A percentile compares a stretch with the other conserved stretches of the same genome.
Evolutionary conservation across 2,888 invertebrate genomes (phyloP).

Genomic region (Mythimna pallens): DNA sequence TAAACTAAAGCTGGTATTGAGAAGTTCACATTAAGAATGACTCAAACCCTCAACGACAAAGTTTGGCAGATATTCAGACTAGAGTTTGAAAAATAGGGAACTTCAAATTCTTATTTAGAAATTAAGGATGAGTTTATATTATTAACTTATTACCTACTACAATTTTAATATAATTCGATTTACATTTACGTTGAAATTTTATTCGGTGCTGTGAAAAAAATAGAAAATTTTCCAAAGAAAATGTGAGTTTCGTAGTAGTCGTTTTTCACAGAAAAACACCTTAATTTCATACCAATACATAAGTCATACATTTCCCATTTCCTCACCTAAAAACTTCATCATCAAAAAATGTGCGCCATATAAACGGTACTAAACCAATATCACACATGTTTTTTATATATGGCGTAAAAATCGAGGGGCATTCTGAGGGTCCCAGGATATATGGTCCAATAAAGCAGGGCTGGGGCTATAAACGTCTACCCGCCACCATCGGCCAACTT

Average conservation of each 20-base stretch:
- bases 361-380: conserved; percentile 68
- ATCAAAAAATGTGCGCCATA: conserved; percentile 43
- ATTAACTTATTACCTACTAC: neutral
- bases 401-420: conserved; percentile 75
- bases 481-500: conserved; percentile 73
- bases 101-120: neutral
- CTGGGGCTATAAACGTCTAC: conserved; percentile 80
- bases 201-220: neutral
- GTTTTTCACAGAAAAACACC: neutral
- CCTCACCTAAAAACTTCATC: conserved; percentile 20
- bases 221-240: neutral
- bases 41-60: neutral
- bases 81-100: neutral
- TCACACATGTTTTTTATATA: conserved; percentile 80
- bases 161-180: neutral
- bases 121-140: neutral
- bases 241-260: neutral
- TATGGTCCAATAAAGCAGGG: conserved; percentile 86
- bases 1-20: neutral
- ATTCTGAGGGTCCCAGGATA: conserved; percentile 76
- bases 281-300: neutral
- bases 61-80: neutral
- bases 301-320: conserved; percentile 18
- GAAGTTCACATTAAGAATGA: neutral
- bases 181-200: neutral